Evolutionary conservation across 1,140 invertebrate genomes (phyloP), one percentile per base, ranked within the genome.

Genomic region (Scaptodrosophila lebanonensis): DNA sequence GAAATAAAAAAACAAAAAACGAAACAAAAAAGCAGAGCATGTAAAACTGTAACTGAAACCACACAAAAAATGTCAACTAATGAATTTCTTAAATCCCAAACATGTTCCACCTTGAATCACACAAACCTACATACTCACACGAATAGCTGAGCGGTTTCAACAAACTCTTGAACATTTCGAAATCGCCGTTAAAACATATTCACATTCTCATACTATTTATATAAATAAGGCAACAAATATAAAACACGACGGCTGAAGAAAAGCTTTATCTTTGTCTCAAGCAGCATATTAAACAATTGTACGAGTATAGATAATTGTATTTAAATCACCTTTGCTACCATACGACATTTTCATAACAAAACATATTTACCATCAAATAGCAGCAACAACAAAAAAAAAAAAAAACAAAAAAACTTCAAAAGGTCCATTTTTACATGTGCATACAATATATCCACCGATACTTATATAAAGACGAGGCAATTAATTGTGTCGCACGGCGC

Each of bases 371-470:
- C 39, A 35, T 42, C 40, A 38, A 43, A 50, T 57, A 49, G 35
- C 12, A 16, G 39, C 43, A 50, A 40, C 22, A 18, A 17, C 64
- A 47, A 51, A 45, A 59, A 9, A 12, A 35, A 29, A 20, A 30
- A 12, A 29, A 45, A 44, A 53, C 13, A 29, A 33, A 51, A 59
- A 65, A 51, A 73, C 69, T 70, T 73, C 69, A 67, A 82, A 82
- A 75, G 76, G 75, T 82, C 75, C 75, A 82, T 82, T 82, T 82
- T 75, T 60, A 44, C 59, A 70, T 40, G 54, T 52, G 58, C 70
- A 75, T 43, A 75, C 70, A 75, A 66, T 67, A 66, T 75, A 82
- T 83, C 75, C 75, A 82, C 75, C 75, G 75, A 82, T 61, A 63
- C 33, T 18, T 38, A 65, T 60, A 60, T 25, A 13, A 40, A 47